phyloP scores from a whole-genome alignment of 2,113 vertebrate genomes.

The Ctenomys sociabilis region DNA sequence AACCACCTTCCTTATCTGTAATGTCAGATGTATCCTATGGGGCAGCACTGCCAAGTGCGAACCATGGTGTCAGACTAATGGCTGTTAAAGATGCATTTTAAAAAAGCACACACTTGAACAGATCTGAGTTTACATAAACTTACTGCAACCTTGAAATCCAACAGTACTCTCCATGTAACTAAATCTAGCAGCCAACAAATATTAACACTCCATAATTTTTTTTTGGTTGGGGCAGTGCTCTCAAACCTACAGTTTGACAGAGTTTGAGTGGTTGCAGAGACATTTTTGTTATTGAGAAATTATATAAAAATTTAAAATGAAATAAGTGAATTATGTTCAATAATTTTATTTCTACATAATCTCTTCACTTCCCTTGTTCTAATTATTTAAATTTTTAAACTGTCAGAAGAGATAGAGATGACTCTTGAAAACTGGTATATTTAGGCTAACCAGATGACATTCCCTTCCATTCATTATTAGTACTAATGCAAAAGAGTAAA shows the following conservation, averaged over 20 bases:
- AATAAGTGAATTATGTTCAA: constrained; percentile 12
- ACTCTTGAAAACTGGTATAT: not conserved
- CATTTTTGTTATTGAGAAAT: not conserved
- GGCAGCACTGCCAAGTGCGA: not conserved
- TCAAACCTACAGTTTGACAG: not conserved
- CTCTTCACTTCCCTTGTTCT: constrained; percentile 2
- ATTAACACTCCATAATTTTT: not conserved
- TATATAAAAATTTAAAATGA: not conserved
- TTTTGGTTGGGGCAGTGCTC: not conserved
- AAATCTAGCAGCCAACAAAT: not conserved
- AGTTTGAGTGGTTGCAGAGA: not conserved
- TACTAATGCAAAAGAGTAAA: not conserved
- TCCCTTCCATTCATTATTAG: not conserved
- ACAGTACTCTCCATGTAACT: not conserved
- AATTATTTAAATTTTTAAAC: constrained; percentile 9
- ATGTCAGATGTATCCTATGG: not conserved
- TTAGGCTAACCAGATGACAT: constrained; percentile 41
- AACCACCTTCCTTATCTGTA: not conserved
- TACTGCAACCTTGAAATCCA: not conserved
- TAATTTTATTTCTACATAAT: not conserved
- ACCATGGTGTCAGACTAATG: not conserved
- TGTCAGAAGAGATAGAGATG: constrained; percentile 37
- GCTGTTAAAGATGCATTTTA: not conserved
- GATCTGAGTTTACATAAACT: not conserved
- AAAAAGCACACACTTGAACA: not conserved